A percentile compares a stretch with the other conserved stretches of the same genome.
phyloP scores from a whole-genome alignment of 2,888 invertebrate genomes.

The Rhopalosiphum nymphaeae region DNA sequence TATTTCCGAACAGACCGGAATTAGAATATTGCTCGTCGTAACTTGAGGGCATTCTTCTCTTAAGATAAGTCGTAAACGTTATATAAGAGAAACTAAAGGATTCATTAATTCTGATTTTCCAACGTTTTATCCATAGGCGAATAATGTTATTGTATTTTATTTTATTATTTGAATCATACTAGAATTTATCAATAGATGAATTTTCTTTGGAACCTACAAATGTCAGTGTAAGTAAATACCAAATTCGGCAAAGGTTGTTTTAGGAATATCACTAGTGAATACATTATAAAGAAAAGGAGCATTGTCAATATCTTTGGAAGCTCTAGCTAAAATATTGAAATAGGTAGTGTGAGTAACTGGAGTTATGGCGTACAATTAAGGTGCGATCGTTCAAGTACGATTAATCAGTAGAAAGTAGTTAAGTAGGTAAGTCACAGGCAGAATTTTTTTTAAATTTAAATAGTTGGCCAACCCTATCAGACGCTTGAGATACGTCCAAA shows the following conservation, averaged over 20 bases:
- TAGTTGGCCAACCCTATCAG: slow-evolving; percentile 2
- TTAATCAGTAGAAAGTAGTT: neutral
- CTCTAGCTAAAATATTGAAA: neutral
- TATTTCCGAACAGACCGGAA: neutral
- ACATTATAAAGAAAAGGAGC: neutral
- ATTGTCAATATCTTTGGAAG: neutral
- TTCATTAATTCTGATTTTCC: no score
- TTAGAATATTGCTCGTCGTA: neutral
- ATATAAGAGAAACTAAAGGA: neutral
- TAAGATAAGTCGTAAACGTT: neutral
- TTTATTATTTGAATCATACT: no score
- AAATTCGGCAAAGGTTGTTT: neutral
- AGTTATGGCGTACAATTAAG: neutral
- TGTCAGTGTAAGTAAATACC: neutral
- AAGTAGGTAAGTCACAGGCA: neutral
- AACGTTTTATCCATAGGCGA: no score
- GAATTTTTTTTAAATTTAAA: slow-evolving; percentile 21
- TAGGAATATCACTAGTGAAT: neutral
- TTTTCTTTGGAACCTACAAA: neutral
- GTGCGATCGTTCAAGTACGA: neutral
- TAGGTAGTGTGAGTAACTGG: neutral
- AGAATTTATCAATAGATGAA: no score
- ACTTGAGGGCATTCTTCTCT: neutral
- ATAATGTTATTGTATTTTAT: no score
- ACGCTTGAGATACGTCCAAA: neutral